phyloP scores from a whole-genome alignment of 2,113 vertebrate species.

The Beaufortia kweichowensis region DNA sequence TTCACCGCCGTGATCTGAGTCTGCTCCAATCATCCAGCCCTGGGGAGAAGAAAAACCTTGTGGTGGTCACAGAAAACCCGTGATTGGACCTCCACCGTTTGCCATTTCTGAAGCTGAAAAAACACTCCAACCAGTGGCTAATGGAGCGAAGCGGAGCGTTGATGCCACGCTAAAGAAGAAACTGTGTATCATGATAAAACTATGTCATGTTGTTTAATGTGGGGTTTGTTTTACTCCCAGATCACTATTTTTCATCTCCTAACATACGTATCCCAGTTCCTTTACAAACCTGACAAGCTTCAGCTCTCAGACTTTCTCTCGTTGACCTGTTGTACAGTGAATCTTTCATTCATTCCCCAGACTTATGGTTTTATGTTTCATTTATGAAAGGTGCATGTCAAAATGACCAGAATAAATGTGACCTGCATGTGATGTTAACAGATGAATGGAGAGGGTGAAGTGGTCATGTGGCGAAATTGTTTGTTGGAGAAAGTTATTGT shows the following conservation, averaged over 20 bases:
- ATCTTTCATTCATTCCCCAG: constrained; percentile 13
- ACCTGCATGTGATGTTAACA: too few species aligned
- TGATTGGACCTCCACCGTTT: not conserved
- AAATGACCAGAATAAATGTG: not conserved
- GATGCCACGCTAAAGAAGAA: not conserved
- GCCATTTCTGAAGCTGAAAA: not conserved
- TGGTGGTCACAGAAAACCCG: not conserved
- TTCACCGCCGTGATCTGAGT: not conserved
- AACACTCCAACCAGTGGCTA: not conserved
- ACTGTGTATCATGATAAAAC: constrained; percentile 5
- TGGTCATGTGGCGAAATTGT: not conserved
- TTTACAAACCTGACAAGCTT: constrained; percentile 19
- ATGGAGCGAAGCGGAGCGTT: not conserved
- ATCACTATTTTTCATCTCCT: not conserved
- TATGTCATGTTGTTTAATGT: not conserved
- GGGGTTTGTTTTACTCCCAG: constrained; percentile 6
- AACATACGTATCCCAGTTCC: not conserved
- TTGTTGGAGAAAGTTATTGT: not conserved
- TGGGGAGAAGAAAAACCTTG: not conserved
- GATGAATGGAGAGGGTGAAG: not conserved
- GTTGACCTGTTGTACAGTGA: not conserved
- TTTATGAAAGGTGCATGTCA: too few species aligned
- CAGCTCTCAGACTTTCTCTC: not conserved
- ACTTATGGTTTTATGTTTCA: not conserved
- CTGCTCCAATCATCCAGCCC: not conserved